Percentiles rank a stretch among this genome's conserved stretches.
Conservation (phyloP, 2,888 invertebrate species). For the Lacanobia wlatinum region DNA sequence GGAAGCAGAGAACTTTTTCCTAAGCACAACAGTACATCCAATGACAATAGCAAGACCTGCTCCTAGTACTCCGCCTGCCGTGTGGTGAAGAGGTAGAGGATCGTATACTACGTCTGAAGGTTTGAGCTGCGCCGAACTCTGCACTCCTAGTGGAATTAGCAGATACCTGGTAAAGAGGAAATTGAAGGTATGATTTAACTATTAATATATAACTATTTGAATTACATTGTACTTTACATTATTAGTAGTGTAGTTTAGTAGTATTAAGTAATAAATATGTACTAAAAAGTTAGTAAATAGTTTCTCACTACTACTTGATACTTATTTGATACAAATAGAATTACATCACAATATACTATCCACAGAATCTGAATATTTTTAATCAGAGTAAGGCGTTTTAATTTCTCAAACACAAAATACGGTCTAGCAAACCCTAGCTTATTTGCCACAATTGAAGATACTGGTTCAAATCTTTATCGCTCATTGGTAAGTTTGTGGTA, state of each 20-base stretch:
- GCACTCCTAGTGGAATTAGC: conserved; percentile 92
- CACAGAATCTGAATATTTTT: no score
- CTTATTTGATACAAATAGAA: no score
- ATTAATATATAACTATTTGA: no score
- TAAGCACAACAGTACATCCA: conserved; percentile 95
- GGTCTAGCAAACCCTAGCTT: not conserved
- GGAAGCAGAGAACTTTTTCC: conserved; percentile 98
- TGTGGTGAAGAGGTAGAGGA: conserved; percentile 98
- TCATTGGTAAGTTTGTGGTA: no score
- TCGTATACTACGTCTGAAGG: conserved; percentile 95
- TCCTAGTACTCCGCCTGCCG: conserved; percentile 97
- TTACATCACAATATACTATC: no score
- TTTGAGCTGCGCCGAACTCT: conserved; percentile 91
- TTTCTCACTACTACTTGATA: no score
- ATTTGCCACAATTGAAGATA: not conserved
- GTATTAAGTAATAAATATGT: no score
- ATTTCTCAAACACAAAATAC: not conserved
- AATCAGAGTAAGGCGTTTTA: not conserved
- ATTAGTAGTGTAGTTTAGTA: no score
- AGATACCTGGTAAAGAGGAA: conserved; percentile 89
- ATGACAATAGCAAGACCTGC: conserved; percentile 94
- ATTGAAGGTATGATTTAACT: not conserved
- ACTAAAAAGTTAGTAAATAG: no score
- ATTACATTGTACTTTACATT: no score
- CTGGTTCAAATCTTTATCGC: no score